A percentile compares a stretch with the other conserved stretches of the same genome.
These are phyloP conservation scores for Misgurnus anguillicaudatus DNA, from an alignment of 2,113 vertebrate species.

Conservation along the genomic window DNA sequence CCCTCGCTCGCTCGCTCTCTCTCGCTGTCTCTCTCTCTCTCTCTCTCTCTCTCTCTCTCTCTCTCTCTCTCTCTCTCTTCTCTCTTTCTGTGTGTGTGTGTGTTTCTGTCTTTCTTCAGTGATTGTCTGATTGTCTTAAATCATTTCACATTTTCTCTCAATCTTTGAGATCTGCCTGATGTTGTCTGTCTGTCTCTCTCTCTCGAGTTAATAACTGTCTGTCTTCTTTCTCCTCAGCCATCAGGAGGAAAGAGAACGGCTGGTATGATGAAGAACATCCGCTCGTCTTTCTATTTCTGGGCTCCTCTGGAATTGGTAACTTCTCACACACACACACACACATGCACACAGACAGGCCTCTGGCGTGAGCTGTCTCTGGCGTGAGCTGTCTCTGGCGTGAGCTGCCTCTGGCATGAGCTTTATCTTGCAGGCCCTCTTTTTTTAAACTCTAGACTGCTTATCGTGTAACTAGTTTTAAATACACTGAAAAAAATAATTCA, in stretches of 20 bases:
- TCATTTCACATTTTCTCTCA: slow-evolving; percentile 58
- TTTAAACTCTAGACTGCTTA: too few relatives aligned
- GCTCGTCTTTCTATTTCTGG: slow-evolving; percentile 95
- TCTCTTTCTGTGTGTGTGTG: too few relatives aligned
- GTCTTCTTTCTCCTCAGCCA: slow-evolving; percentile 72
- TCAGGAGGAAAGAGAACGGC: slow-evolving; percentile 97
- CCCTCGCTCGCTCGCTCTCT: too few relatives aligned
- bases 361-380: too few relatives aligned
- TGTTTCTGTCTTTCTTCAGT: slow-evolving; percentile 21
- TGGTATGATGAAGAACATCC: slow-evolving; percentile 98
- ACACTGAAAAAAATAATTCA: too few relatives aligned
- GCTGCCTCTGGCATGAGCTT: too few relatives aligned
- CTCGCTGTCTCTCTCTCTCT: slow-evolving; percentile 42
- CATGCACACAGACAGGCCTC: not conserved
- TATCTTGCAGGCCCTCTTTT: too few relatives aligned
- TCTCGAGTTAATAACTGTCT: slow-evolving; percentile 21
- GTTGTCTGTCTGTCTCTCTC: slow-evolving; percentile 50
- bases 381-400: too few relatives aligned
- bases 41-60: too few relatives aligned
- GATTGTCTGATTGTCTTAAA: slow-evolving; percentile 56
- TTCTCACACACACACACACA: not conserved
- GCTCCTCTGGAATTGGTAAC: slow-evolving; percentile 97
- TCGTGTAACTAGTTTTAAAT: too few relatives aligned
- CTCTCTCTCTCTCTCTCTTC: too few relatives aligned
- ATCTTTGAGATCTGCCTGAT: slow-evolving; percentile 49